Conservation (phyloP, 2,113 vertebrate genomes). For the Carlito syrichta region DNA sequence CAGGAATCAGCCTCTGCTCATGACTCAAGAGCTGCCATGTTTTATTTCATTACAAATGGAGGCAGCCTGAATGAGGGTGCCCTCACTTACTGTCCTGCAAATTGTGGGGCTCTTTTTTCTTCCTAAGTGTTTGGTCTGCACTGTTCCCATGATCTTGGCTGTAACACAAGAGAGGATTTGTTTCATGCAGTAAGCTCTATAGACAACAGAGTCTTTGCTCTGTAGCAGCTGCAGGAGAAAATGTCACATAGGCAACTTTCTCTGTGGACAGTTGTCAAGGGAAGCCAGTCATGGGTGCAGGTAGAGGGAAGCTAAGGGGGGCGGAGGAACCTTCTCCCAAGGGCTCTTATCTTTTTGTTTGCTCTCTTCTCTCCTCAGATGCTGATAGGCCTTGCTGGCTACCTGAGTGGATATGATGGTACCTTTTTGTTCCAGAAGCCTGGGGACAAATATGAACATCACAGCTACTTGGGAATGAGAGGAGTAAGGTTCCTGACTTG, state of each 20-base stretch:
- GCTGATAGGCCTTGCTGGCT: conserved; percentile 96
- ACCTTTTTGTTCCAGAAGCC: conserved; percentile 96
- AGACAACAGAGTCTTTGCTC: conserved; percentile 62
- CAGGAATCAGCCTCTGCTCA: neutral
- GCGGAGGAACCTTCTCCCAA: neutral
- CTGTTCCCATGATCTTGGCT: conserved; percentile 28
- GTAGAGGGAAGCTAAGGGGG: conserved; percentile 4
- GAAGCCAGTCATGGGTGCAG: neutral
- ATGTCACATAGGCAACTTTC: neutral
- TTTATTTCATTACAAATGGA: conserved; percentile 26
- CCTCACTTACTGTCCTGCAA: neutral
- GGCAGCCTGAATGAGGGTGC: neutral
- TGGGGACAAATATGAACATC: conserved; percentile 95
- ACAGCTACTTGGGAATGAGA: conserved; percentile 97
- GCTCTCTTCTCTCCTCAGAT: conserved; percentile 84
- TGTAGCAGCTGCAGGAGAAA: conserved; percentile 59
- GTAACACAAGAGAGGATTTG: conserved; percentile 60
- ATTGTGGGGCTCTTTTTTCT: neutral
- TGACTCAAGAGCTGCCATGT: neutral
- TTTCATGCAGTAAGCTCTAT: conserved; percentile 1
- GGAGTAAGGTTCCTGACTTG: conserved; percentile 85
- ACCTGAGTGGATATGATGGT: conserved; percentile 95
- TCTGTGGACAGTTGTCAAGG: neutral
- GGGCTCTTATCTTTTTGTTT: neutral
- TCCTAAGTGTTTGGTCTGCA: neutral